Evolutionary conservation across 1,140 invertebrate species (phyloP), one percentile per base, ranked within the genome.

Genomic region (Dinothrombium tinctorium): DNA sequence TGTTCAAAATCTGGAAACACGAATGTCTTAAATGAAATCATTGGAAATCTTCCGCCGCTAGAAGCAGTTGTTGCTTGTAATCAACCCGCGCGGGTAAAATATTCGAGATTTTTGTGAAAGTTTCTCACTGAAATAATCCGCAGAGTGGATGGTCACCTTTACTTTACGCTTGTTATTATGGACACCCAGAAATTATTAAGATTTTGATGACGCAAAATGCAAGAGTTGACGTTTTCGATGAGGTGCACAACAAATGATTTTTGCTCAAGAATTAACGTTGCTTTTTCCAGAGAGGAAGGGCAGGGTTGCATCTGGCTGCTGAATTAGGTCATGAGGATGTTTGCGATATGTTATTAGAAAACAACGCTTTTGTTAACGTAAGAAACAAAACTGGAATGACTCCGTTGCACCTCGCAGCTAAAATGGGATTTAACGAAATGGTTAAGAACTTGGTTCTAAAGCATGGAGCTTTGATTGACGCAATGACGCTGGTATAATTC

Each of bases 201-300:
- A 59, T 68, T 15, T 53, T 72, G 4, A 56, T 73, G 4, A 54
- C 64, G 33, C 60, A 71, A 45, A 81, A 90, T 58, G 90, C 89
- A 2, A 72, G 92, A 54, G 92, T 98, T 6, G 92, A 99, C 59
- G 89, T 98, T 0, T 98, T 98, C 58, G 92, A 99, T 56, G 74
- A 76, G 46, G 87, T 94, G 58, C 5, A 4, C 11, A 47, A 38
- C 44, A 6, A 33, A n/a, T 3, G 2, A 2, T 33, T 17, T n/a
- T 28, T n/a, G 26, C 32, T 7, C 7, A 33, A 9, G 7, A 33
- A n/a, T 8, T 33, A 33, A 35, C 20, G 17, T 35, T 6, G 2
- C 15, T 96, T 59, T 89, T 96, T 0, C 96, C 90, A 98, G 61
- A 56, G 59, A 46, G 87, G 87, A 9, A 68, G 87, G 50, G 89